Base-by-base conservation (phyloP, 2,113 vertebrate species). In the Clarias magur region DNA sequence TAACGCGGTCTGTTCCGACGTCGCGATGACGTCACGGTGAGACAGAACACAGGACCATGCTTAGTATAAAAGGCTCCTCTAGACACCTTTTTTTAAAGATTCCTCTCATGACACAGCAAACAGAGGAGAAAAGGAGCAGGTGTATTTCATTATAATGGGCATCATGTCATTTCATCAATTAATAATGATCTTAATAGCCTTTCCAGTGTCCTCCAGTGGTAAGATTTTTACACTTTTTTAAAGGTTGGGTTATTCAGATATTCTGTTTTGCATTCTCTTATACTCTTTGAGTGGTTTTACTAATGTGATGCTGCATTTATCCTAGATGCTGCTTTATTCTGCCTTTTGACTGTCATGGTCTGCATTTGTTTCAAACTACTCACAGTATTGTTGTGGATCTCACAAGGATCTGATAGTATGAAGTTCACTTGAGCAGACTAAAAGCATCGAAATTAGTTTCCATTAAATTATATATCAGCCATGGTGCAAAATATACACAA, bases 1-100 rank as follows among this genome's bases (percentile, higher is more conserved):
- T 25, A 54, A 38, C 68, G 11, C 76, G 30, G 57, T 21, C 42
- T 91, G 90, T 90, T 91, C 86, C 89, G 91, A 92, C 91, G 91
- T 90, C 83, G 90, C 90, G 88, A 73, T 95, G 93, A 95, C 94
- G 94, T 95, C 94, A 95, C 59, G 30, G 25, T 13, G 80, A 67
- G 90, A 89, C 65, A 90, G 87, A 84, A 88, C 80, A 91, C 38
- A 34, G 80, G 67, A 91, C 27, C 90, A 89, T 85, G 92, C 84
- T 88, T 90, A 80, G 83, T 93, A 95, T 96, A 95, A 94, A 94
- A 94, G 92, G 83, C 89, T 84, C 88, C 1, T 85, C 85, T 21
- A 80, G n/a, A 80, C 86, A 63, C 13, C 70, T 78, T 89, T 83
- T 83, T 76, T 79, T n/a, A n/a, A 87, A 56, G 70, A 42, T 89